Conservation (phyloP, 2,888 invertebrate species). For the Phortica okadai region DNA sequence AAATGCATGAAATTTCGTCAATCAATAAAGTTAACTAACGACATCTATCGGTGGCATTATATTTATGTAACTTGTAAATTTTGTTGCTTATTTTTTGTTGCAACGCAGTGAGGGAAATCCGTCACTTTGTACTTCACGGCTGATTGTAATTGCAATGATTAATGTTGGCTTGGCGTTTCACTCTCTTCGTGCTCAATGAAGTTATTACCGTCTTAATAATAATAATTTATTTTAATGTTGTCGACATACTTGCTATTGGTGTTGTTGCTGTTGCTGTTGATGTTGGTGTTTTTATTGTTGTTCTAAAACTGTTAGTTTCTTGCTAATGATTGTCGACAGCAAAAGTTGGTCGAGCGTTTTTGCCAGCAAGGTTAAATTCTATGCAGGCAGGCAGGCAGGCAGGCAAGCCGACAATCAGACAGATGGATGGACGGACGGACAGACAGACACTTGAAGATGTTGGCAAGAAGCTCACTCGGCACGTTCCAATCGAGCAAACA, state of each 20-base stretch:
- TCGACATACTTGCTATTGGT: neutral
- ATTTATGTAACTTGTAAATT: no score
- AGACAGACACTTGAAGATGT: neutral
- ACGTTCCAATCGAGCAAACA: conserved; percentile 20
- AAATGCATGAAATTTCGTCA: no score
- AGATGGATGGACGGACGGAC: neutral
- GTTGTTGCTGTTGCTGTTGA: neutral
- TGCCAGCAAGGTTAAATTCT: conserved; percentile 2
- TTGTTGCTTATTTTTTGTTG: no score
- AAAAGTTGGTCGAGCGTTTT: neutral
- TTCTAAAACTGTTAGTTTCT: neutral
- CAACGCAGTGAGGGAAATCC: neutral
- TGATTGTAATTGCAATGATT: conserved; percentile 8
- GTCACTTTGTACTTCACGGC: neutral
- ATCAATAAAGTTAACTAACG: no score
- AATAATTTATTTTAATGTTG: conserved; percentile 8
- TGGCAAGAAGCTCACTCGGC: neutral
- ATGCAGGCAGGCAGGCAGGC: neutral
- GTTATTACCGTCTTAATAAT: neutral
- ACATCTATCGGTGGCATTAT: no score
- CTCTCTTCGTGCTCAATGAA: conserved; percentile 1
- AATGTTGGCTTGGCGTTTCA: neutral
- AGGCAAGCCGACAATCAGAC: no score
- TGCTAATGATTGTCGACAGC: neutral
- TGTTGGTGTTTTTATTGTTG: neutral